A percentile compares a stretch with the other conserved stretches of the same genome.
phyloP scores from a whole-genome alignment of 2,113 vertebrate genomes.

The Pagrus major region DNA sequence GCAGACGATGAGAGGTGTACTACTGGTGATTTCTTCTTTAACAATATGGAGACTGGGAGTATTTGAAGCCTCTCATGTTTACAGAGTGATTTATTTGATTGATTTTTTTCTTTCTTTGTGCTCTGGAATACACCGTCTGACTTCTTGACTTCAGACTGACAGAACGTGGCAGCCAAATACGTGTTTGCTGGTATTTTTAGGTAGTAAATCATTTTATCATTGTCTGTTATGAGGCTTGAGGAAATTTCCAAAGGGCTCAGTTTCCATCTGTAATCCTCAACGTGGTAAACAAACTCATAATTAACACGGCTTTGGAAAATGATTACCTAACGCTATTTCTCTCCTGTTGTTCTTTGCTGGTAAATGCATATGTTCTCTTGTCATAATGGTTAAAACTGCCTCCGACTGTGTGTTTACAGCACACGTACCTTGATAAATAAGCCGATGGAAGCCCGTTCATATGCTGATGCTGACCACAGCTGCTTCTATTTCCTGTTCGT shows the following conservation, averaged over 20 bases:
- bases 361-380: neutral
- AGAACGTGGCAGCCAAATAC: neutral
- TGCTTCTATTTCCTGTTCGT: conserved; percentile 8
- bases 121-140: neutral
- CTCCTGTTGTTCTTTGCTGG: conserved; percentile 3
- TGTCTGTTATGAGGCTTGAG: conserved; percentile 11
- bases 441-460: neutral
- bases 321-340: neutral
- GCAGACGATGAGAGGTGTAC: conserved; percentile 40
- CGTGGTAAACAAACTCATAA: conserved; percentile 34
- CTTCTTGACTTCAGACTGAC: conserved; percentile 13
- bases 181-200: conserved; percentile 3
- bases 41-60: conserved; percentile 29
- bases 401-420: neutral
- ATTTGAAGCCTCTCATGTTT: conserved; percentile 30
- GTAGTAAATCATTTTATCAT: conserved; percentile 13
- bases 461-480: conserved; percentile 3
- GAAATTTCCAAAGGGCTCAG: conserved; percentile 5
- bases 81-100: conserved; percentile 37
- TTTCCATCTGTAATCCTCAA: conserved; percentile 21
- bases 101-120: neutral
- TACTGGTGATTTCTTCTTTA: conserved; percentile 33
- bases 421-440: conserved; percentile 16
- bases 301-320: conserved; percentile 4
- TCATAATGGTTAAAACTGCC: conserved; percentile 13